These are phyloP conservation scores for Trachemys scripta DNA, from an alignment of 2,113 vertebrate species.

Conservation along the genomic window DNA sequence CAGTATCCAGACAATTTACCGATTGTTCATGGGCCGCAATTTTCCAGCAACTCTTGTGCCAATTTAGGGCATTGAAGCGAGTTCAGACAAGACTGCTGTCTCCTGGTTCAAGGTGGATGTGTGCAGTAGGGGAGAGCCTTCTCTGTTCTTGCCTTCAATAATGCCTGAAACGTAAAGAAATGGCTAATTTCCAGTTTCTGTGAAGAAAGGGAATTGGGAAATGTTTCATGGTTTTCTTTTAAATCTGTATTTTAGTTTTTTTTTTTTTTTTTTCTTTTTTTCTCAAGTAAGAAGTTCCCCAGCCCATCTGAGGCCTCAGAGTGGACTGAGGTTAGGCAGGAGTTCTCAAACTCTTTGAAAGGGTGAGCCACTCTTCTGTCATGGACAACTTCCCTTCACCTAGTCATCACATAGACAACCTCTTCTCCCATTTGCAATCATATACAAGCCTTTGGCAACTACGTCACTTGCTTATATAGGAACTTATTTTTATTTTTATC, in stretches of 20 bases:
- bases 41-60: background rate
- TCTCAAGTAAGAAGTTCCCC: constrained; percentile 66
- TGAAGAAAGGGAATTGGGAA: constrained; percentile 52
- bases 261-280: background rate
- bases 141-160: background rate
- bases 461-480: background rate
- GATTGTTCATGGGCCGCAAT: background rate
- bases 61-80: background rate
- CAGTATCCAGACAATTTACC: background rate
- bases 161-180: constrained; percentile 3
- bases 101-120: background rate
- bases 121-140: background rate
- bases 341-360: constrained; percentile 42
- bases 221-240: constrained; percentile 46
- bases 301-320: constrained; percentile 55
- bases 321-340: constrained; percentile 62
- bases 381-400: constrained; percentile 21
- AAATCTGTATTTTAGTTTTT: constrained; percentile 56
- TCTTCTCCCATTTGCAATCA: background rate
- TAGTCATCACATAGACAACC: background rate
- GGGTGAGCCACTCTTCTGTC: constrained; percentile 6
- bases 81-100: background rate
- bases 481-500: constrained; percentile 1
- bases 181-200: constrained; percentile 31
- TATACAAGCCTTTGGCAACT: background rate